A percentile compares a stretch with the other conserved stretches of the same genome.
phyloP scores from a whole-genome alignment of 2,113 vertebrate species.

The Microcebus tavaratra region DNA sequence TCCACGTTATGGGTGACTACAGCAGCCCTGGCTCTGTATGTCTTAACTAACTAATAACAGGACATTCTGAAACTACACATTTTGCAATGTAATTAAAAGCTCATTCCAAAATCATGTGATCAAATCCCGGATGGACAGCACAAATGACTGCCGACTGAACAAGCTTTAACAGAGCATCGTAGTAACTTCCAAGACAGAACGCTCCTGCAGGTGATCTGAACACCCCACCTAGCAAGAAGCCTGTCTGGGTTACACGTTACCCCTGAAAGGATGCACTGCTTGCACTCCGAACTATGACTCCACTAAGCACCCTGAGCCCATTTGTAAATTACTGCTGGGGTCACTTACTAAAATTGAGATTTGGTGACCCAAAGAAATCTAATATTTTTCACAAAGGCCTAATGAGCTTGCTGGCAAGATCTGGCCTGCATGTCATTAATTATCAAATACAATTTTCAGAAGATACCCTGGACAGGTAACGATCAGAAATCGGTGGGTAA shows the following conservation, averaged over 20 bases:
- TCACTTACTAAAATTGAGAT: not conserved
- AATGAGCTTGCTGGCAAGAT: not conserved
- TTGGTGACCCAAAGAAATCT: not conserved
- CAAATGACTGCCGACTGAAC: not conserved
- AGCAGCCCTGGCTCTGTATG: not conserved
- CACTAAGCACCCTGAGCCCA: not conserved
- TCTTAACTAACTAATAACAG: not conserved
- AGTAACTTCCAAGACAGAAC: not conserved
- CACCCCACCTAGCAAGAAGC: not conserved
- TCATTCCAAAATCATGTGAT: not conserved
- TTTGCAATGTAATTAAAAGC: constrained; percentile 42
- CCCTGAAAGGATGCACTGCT: not conserved
- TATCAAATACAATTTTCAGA: not conserved
- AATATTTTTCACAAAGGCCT: not conserved
- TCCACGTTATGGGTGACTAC: not conserved
- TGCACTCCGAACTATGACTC: not conserved
- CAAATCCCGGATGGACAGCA: constrained; percentile 13
- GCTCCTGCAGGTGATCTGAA: not conserved
- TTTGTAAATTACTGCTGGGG: not conserved
- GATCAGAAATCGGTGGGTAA: not conserved
- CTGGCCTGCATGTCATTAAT: not conserved
- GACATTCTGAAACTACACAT: not conserved
- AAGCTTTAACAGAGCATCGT: not conserved
- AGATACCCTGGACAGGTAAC: not conserved
- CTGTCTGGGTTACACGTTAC: not conserved